Base-by-base conservation (phyloP, 2,113 vertebrate species). In the Chitala chitala region DNA sequence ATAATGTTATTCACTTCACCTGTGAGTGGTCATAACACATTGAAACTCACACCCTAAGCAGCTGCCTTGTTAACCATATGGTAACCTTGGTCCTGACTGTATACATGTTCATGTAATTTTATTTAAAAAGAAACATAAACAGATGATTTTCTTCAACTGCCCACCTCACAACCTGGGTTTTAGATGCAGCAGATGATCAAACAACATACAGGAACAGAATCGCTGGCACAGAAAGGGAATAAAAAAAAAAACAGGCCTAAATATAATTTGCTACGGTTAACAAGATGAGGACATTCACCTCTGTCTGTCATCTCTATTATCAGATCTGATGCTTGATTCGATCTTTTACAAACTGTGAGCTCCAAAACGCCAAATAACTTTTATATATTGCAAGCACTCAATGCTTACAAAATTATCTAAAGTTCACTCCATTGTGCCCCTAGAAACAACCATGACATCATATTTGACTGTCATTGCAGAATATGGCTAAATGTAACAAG, bases 181-280 rank as follows among this genome's bases (percentile, higher is more conserved):
- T n/a, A n/a, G n/a, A n/a, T n/a, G n/a, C n/a, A n/a, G n/a, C n/a
- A n/a, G n/a, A n/a, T n/a, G n/a, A n/a, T n/a, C n/a, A n/a, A n/a
- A n/a, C n/a, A n/a, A n/a, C n/a, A n/a, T n/a, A n/a, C n/a, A n/a
- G n/a, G n/a, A n/a, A n/a, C n/a, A n/a, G n/a, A n/a, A n/a, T n/a
- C 29, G 15, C 12, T 15, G 12, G 56, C 26, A 24, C 56, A 31
- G 56, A 31, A 33, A 24, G 29, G 56, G 56, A 59, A 1, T 24
- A 31, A 31, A 59, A 12, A 12, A 22, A 48, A 38, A 42, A 68
- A 46, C 44, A 48, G 64, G 46, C 46, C 40, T 31, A 68, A 68
- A 68, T 68, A 42, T 24, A 38, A 68, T 46, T 38, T 13, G 64
- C 64, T 46, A 68, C 44, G 64, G 64, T 68, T 68, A 68, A 68